These are phyloP conservation scores for Meteorus colon DNA, from an alignment of 2,888 invertebrate genomes.

Conservation along the genomic window DNA sequence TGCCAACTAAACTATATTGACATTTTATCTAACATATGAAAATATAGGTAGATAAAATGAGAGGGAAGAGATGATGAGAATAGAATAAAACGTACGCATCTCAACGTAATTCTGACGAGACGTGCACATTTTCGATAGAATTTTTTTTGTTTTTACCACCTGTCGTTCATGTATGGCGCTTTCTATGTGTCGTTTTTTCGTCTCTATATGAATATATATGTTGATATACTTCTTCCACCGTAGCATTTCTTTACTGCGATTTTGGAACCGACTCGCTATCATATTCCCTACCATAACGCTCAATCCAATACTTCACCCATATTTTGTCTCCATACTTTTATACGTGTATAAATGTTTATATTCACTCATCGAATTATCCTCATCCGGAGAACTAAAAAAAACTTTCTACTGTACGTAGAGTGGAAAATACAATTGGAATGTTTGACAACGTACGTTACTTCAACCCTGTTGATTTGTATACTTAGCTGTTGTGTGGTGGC, in stretches of 20 bases:
- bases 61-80: background rate
- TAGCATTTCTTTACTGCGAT: slow-evolving; percentile 63
- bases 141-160: slow-evolving; percentile 62
- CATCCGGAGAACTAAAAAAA: background rate
- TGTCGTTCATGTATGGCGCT: slow-evolving; percentile 57
- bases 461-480: slow-evolving; percentile 48
- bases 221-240: slow-evolving; percentile 26
- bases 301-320: slow-evolving; percentile 41
- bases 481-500: slow-evolving; percentile 55
- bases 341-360: background rate
- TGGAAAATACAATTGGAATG: slow-evolving; percentile 50
- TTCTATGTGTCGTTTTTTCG: slow-evolving; percentile 36
- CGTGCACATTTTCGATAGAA: slow-evolving; percentile 49
- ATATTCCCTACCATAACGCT: slow-evolving; percentile 63
- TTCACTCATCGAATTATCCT: background rate
- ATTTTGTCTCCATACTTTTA: slow-evolving; percentile 22
- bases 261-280: slow-evolving; percentile 61
- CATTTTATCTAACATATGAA: background rate
- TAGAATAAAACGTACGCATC: slow-evolving; percentile 17
- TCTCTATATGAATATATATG: background rate
- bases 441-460: slow-evolving; percentile 67
- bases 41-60: background rate
- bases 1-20: background rate
- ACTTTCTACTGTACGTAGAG: background rate
- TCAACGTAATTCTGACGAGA: slow-evolving; percentile 59